Percentiles rank a stretch among this genome's conserved stretches.
These are phyloP conservation scores for Myrmecophaga tridactyla DNA, from an alignment of 2,113 vertebrate species.

Conservation along the genomic window DNA sequence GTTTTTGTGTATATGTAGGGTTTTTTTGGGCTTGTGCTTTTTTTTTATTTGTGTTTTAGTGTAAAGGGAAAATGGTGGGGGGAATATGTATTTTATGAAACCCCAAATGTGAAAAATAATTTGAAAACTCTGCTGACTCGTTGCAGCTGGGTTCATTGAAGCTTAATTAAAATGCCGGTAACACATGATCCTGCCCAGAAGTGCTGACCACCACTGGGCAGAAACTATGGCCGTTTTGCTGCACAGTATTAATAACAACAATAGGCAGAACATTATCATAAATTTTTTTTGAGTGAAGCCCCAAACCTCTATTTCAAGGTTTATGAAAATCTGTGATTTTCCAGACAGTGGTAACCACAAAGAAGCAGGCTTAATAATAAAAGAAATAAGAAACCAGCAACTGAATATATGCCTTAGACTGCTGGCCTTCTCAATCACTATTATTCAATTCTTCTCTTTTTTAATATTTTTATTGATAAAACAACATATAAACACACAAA, in stretches of 20 bases:
- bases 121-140: background rate
- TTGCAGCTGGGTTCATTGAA: constrained; percentile 75
- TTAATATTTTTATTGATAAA: no score
- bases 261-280: constrained; percentile 44
- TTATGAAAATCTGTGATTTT: constrained; percentile 58
- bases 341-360: constrained; percentile 51
- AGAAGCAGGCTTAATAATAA: constrained; percentile 48
- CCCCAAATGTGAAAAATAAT: constrained; percentile 63
- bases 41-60: constrained; percentile 34
- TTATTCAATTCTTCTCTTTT: background rate
- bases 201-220: constrained; percentile 8
- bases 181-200: constrained; percentile 62
- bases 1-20: constrained; percentile 7
- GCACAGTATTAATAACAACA: constrained; percentile 35
- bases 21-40: constrained; percentile 46
- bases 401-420: background rate
- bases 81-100: constrained; percentile 67
- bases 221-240: background rate
- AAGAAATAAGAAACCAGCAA: constrained; percentile 42
- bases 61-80: constrained; percentile 63
- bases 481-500: no score
- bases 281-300: constrained; percentile 48
- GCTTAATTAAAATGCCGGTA: constrained; percentile 59
- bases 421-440: background rate
- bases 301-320: constrained; percentile 61